Percentiles rank a stretch among this genome's conserved stretches.
phyloP scores from a whole-genome alignment of 2,797 vertebrate species.

The Antrozous pallidus region DNA sequence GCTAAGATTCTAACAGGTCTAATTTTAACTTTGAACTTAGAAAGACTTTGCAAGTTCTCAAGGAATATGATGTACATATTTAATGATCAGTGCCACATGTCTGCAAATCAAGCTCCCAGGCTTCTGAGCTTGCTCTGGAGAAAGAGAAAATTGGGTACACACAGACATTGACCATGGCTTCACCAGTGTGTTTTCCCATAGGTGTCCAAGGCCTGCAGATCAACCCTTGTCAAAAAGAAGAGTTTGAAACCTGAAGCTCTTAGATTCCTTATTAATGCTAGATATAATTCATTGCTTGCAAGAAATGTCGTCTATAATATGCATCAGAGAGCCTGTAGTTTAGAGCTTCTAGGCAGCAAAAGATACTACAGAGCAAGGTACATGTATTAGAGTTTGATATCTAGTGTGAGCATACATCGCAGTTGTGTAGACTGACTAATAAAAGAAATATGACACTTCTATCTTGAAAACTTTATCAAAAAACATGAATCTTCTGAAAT shows the following conservation, averaged over 20 bases:
- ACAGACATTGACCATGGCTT: neutral
- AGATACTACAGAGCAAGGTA: neutral
- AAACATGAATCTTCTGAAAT: constrained; percentile 51
- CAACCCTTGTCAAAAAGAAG: neutral
- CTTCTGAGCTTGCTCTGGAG: neutral
- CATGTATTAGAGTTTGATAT: neutral
- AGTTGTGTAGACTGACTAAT: neutral
- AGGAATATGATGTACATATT: constrained; percentile 43
- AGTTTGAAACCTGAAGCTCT: neutral
- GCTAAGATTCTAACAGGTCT: constrained; percentile 73
- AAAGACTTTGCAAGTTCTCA: constrained; percentile 69
- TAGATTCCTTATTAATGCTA: neutral
- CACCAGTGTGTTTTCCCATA: neutral
- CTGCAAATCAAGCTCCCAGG: neutral
- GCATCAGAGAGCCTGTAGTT: neutral
- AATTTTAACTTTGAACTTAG: constrained; percentile 76
- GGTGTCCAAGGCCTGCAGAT: neutral
- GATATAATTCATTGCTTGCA: neutral
- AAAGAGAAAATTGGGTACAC: neutral
- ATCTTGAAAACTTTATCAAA: constrained; percentile 54
- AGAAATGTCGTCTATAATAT: neutral
- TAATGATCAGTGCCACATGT: neutral
- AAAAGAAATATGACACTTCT: constrained; percentile 53
- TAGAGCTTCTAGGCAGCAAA: neutral
- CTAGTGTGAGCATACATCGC: neutral